These are phyloP conservation scores for Bursaphelenchus mucronatus DNA, from an alignment of 1,140 invertebrate species.

Conservation along the genomic window DNA sequence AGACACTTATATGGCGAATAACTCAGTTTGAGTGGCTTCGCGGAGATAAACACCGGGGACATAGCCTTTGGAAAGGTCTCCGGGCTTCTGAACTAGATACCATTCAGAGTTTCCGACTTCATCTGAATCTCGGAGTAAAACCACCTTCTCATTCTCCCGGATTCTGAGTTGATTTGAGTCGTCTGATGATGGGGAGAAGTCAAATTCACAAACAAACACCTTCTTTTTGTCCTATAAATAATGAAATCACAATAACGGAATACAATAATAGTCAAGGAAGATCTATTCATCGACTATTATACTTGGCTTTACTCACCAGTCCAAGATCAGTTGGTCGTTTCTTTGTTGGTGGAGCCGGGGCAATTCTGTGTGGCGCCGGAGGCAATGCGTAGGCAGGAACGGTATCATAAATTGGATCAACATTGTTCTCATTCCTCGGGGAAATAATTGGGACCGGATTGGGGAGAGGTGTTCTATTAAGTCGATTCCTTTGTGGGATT, in stretches of 20 bases:
- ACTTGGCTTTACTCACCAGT: not conserved
- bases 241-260: constrained; percentile 13
- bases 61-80: constrained; percentile 17
- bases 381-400: not conserved
- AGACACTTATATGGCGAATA: not conserved
- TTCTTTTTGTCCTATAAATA: not conserved
- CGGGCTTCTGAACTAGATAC: constrained; percentile 13
- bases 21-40: not conserved
- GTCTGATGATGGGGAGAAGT: constrained; percentile 17
- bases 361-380: constrained; percentile 10
- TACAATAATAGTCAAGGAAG: not conserved
- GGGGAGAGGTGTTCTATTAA: constrained; percentile 10
- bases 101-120: constrained; percentile 28
- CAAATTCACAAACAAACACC: constrained; percentile 20
- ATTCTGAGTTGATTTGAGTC: constrained; percentile 23
- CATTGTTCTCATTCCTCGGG: not conserved
- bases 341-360: constrained; percentile 19
- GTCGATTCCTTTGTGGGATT: not conserved
- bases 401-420: not conserved
- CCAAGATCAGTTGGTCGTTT: constrained; percentile 20
- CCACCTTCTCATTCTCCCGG: constrained; percentile 16
- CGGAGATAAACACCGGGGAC: constrained; percentile 27
- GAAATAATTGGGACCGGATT: not conserved
- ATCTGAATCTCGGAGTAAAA: constrained; percentile 20
- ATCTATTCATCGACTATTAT: too few relatives aligned